Percentiles rank a stretch among this genome's conserved stretches.
phyloP scores from a whole-genome alignment of 2,113 vertebrate genomes.

The Hippocampus comes region DNA sequence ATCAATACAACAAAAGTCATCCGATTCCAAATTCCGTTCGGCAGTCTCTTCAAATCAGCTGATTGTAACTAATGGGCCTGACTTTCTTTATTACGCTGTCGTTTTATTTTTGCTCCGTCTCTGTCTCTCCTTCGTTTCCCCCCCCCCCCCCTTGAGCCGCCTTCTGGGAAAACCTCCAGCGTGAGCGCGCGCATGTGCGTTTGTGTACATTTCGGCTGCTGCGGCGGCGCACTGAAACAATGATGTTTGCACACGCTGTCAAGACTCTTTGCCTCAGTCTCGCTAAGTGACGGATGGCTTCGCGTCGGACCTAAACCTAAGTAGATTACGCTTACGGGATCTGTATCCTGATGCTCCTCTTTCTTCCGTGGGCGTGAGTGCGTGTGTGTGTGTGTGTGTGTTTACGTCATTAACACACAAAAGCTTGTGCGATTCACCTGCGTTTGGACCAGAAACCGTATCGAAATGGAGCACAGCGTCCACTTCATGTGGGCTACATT shows the following conservation, averaged over 20 bases:
- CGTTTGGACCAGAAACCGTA: neutral
- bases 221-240: conserved; percentile 69
- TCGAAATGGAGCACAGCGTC: neutral
- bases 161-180: neutral
- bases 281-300: conserved; percentile 70
- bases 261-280: conserved; percentile 78
- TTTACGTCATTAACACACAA: neutral
- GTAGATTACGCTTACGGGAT: conserved; percentile 59
- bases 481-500: too few relatives aligned
- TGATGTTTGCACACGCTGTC: conserved; percentile 79
- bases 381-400: neutral
- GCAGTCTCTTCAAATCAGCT: neutral
- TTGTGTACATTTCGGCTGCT: conserved; percentile 31
- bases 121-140: neutral
- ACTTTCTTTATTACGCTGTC: neutral
- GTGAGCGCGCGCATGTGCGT: conserved; percentile 17
- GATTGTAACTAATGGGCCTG: neutral
- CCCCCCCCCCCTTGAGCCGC: neutral
- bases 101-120: conserved; percentile 2
- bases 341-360: conserved; percentile 8
- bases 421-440: neutral
- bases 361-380: neutral
- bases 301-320: conserved; percentile 62
- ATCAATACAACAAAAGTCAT: neutral
- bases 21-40: neutral